Evolutionary conservation across 2,113 vertebrate species (phyloP).

Genomic region (Dromaius novaehollandiae): DNA sequence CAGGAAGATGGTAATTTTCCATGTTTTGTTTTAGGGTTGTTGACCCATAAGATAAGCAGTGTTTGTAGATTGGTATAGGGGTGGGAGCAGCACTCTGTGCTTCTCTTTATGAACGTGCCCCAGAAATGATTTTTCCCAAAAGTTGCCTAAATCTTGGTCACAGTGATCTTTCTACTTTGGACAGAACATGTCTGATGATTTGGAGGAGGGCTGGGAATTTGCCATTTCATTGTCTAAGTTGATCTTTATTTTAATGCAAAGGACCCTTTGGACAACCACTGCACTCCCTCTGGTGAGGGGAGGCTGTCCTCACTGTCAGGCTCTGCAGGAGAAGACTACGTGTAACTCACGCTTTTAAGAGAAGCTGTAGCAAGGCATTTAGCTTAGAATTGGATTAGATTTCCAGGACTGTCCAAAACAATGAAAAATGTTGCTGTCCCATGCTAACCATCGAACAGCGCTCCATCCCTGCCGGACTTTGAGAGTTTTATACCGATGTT

Average conservation of each 20-base stretch:
- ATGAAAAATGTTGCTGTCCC: background rate
- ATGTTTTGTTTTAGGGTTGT: background rate
- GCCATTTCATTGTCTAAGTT: background rate
- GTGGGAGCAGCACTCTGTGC: background rate
- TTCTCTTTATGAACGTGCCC: background rate
- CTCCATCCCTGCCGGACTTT: background rate
- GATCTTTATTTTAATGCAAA: background rate
- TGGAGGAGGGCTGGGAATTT: background rate
- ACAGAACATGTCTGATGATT: background rate
- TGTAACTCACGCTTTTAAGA: background rate
- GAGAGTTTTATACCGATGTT: background rate
- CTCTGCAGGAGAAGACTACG: background rate
- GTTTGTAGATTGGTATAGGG: background rate
- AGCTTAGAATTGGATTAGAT: background rate
- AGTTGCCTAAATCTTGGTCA: background rate
- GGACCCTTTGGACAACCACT: background rate
- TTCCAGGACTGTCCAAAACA: background rate
- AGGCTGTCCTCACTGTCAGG: background rate
- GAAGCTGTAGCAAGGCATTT: background rate
- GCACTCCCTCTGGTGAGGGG: background rate
- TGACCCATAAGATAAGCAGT: slow-evolving; percentile 13
- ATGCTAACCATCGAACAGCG: background rate
- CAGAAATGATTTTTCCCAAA: background rate
- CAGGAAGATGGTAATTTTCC: slow-evolving; percentile 7
- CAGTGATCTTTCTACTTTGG: background rate